Conservation (phyloP, 2,888 invertebrate species). For the Mycalesis mineus region DNA sequence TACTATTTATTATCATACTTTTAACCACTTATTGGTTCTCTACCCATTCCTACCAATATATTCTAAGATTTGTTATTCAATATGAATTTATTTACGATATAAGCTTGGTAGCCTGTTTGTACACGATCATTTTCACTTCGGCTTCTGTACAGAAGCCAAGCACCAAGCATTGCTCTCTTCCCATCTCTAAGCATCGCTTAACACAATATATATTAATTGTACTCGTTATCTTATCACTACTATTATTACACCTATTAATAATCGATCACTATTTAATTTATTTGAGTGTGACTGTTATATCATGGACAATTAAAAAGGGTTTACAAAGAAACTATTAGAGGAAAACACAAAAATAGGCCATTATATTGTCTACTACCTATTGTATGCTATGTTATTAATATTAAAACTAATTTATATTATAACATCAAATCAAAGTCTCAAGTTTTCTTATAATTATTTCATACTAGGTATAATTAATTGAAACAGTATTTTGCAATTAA, state of each 20-base stretch:
- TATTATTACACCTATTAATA: conserved; percentile 48
- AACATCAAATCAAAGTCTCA: neutral
- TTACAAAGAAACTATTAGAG: conserved; percentile 19
- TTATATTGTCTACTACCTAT: conserved; percentile 51
- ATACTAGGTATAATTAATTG: conserved; percentile 7
- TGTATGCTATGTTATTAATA: neutral
- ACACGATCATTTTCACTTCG: neutral
- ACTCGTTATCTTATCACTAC: conserved; percentile 51
- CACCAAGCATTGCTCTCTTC: neutral
- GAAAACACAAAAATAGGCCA: conserved; percentile 50
- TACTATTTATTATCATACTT: too few relatives aligned
- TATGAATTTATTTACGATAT: neutral
- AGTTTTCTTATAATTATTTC: neutral
- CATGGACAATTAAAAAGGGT: conserved; percentile 29
- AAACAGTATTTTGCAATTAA: conserved; percentile 2
- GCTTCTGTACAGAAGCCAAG: neutral
- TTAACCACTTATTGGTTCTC: neutral
- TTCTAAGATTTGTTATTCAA: neutral
- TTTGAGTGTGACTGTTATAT: conserved; percentile 36
- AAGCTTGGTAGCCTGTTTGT: neutral
- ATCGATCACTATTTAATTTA: conserved; percentile 42
- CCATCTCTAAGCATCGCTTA: conserved; percentile 22
- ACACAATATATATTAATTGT: conserved; percentile 40
- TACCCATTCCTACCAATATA: neutral
- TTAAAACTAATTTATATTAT: neutral